These are phyloP conservation scores for Phaethornis superciliosus DNA, from an alignment of 2,113 vertebrate species.

Conservation along the genomic window DNA sequence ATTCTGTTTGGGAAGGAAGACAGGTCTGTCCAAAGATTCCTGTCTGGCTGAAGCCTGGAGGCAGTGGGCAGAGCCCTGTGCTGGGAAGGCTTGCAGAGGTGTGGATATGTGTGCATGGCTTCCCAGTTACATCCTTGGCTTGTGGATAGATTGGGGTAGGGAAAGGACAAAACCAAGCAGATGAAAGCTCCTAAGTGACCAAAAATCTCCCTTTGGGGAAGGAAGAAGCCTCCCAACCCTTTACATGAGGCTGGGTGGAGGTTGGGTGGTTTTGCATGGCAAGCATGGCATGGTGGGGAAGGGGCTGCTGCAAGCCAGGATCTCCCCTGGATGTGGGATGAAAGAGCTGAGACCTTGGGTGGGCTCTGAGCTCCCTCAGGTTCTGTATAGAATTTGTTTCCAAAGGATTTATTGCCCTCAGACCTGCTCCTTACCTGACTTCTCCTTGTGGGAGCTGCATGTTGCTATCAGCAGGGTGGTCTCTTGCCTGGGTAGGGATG, in stretches of 20 bases:
- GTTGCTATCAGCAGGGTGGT: neutral
- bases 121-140: neutral
- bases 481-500: neutral
- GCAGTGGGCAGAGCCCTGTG: neutral
- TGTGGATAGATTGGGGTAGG: neutral
- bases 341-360: neutral
- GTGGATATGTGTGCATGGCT: rapidly evolving
- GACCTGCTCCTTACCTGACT: neutral
- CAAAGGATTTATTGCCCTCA: neutral
- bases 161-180: neutral
- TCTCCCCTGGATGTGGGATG: neutral
- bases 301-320: neutral
- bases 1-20: rapidly evolving
- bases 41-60: neutral
- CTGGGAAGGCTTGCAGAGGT: neutral
- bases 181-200: neutral
- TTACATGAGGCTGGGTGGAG: neutral
- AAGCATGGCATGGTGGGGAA: neutral
- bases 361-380: neutral
- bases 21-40: neutral
- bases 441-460: neutral
- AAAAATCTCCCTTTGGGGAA: neutral
- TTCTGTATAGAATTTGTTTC: neutral
- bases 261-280: neutral
- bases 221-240: neutral